Base-by-base conservation (phyloP, 2,888 invertebrate species). In the Dendrolimus houi region DNA sequence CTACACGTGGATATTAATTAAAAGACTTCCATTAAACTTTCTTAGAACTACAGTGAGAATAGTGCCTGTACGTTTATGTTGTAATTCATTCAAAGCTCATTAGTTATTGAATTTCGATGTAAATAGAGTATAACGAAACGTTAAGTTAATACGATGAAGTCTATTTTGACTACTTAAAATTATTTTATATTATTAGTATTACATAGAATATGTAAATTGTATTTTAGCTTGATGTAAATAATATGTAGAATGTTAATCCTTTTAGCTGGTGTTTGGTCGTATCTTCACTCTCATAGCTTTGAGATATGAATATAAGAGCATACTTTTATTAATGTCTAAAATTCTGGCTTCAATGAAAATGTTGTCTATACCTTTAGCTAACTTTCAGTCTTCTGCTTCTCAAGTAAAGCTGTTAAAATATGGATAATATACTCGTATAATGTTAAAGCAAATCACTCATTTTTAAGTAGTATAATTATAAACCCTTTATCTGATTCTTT, bases 31-130 rank as follows among this genome's bases (percentile, higher is more conserved):
- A 64, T 53, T 57, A 56, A 58, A 52, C 54, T 64, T 56, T 65
- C 57, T 60, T 69, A 69, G 61, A 70, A 71, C 66, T 62, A 69
- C 72, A 79, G 79, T 79, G 79, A 79, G 79, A 79, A 64, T 72
- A 76, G 78, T 79, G 79, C 78, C 79, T 79, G 72, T 67, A 70
- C 66, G 64, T 67, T 70, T 70, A 64, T 57, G 63, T 68, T 64
- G 62, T 71, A 66, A 59, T 62, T 62, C 62, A 65, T 61, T 54
- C 63, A 64, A 63, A 62, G 56, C 60, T 63, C 64, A 57, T 40
- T 56, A 53, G 14, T 57, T 56, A 63, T 60, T 60, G 55, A 60
- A 61, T 55, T 60, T 52, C 29, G 47, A 53, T 55, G 55, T 55
- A 53, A 53, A 55, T 53, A 58, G 12, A 47, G 47, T 47, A 47